Evolutionary conservation across 2,797 vertebrate species (phyloP).

Genomic region (Onychomys arenicola): DNA sequence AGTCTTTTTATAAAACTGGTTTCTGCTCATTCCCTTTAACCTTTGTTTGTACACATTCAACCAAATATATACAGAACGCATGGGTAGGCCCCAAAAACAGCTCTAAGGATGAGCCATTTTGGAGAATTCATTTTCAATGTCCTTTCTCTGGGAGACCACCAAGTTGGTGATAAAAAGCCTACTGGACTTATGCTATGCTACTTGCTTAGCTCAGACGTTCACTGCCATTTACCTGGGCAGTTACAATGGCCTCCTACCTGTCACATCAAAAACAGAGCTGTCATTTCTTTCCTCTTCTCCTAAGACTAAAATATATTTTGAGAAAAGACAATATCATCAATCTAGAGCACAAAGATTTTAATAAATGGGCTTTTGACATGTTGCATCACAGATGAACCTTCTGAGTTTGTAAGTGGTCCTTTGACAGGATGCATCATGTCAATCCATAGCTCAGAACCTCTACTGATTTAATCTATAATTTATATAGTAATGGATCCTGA

Average conservation of each 20-base stretch:
- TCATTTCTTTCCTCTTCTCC: slow-evolving; percentile 74
- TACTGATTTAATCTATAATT: slow-evolving; percentile 82
- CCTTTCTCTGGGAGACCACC: slow-evolving; percentile 7
- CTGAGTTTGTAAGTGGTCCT: slow-evolving; percentile 80
- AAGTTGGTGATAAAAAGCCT: background rate
- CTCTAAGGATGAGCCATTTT: background rate
- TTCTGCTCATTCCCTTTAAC: slow-evolving; percentile 41
- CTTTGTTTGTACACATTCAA: slow-evolving; percentile 39
- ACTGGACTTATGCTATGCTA: background rate
- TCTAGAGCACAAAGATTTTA: slow-evolving; percentile 77
- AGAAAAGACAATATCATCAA: slow-evolving; percentile 77
- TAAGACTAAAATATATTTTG: slow-evolving; percentile 78
- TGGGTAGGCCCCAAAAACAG: background rate
- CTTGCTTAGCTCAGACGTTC: background rate
- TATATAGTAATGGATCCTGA: slow-evolving; percentile 84
- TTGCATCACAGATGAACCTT: slow-evolving; percentile 74
- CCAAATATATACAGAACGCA: slow-evolving; percentile 10
- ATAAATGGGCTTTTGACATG: slow-evolving; percentile 82
- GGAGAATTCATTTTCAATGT: slow-evolving; percentile 16
- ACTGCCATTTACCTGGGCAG: background rate
- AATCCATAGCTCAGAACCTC: slow-evolving; percentile 77
- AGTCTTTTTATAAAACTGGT: slow-evolving; percentile 27
- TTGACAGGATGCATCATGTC: slow-evolving; percentile 75
- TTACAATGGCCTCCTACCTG: slow-evolving; percentile 46
- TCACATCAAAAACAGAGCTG: slow-evolving; percentile 78